Evolutionary conservation across 1,140 invertebrate species (phyloP).

Genomic region (Chelonus insularis): DNA sequence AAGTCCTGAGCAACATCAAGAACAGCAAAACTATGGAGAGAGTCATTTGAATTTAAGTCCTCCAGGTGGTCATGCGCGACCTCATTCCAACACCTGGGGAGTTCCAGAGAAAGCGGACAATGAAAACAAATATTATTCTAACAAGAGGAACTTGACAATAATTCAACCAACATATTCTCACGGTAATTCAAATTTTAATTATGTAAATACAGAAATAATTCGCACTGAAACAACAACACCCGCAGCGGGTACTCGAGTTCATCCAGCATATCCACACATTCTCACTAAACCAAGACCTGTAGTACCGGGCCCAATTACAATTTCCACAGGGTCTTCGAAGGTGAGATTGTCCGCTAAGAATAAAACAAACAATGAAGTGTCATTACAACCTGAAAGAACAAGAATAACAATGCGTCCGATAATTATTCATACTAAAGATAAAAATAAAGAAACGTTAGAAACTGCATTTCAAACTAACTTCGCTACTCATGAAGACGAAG

Average conservation of each 20-base stretch:
- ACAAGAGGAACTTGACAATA: slow-evolving; percentile 10
- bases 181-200: slow-evolving; percentile 1
- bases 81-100: slow-evolving; percentile 3
- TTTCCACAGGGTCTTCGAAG: slow-evolving; percentile 40
- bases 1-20: slow-evolving; percentile 34
- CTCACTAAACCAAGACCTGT: slow-evolving; percentile 48
- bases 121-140: slow-evolving; percentile 2
- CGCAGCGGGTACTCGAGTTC: slow-evolving; percentile 36
- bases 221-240: slow-evolving; percentile 24
- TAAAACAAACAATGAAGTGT: slow-evolving; percentile 43
- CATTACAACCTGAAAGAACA: slow-evolving; percentile 28
- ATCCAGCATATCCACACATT: slow-evolving; percentile 54
- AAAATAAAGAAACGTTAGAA: slow-evolving; percentile 41
- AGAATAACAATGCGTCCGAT: slow-evolving; percentile 28
- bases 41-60: slow-evolving; percentile 8
- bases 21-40: not conserved
- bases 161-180: slow-evolving; percentile 10
- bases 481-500: slow-evolving; percentile 26
- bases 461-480: slow-evolving; percentile 50
- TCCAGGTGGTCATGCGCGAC: slow-evolving; percentile 30
- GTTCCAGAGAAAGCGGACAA: not conserved
- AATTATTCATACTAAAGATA: slow-evolving; percentile 9
- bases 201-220: slow-evolving; percentile 15
- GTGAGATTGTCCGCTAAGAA: slow-evolving; percentile 36
- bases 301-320: slow-evolving; percentile 46